Evolutionary conservation across 2,113 vertebrate genomes (phyloP), one percentile per base, ranked within the genome.

Genomic region (Larimichthys crocea): DNA sequence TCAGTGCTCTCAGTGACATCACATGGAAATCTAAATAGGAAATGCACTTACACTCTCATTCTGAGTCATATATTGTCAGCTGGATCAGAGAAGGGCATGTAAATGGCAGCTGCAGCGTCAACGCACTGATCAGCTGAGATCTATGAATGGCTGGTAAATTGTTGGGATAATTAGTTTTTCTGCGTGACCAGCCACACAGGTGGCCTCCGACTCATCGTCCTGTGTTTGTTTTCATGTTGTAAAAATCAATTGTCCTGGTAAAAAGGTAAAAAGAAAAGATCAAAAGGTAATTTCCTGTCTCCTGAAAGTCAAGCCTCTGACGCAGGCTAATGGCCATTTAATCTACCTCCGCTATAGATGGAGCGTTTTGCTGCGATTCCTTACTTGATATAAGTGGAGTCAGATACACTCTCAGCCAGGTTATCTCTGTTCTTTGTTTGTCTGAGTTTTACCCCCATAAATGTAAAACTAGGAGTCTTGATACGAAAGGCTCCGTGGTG

Each of bases 401-500:
- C 42, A 78, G 80, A 71, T 52, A 55, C 17, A 52, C 66, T 56
- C 61, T 6, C 7, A 68, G 52, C 59, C 35, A 31, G 62, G 61
- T 86, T 84, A 86, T 89, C 87, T 82, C 67, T 61, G 9, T 3
- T 66, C 74, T 79, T 69, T 82, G 80, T 83, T 81, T 85, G 83
- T 61, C 76, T 84, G 56, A 73, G 56, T 61, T 81, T 77, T 44
- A 42, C 52, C 14, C 56, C 52, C 22, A 68, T 68, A 76, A 86
- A 89, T 69, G 79, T 79, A 84, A 86, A 90, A 52, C 79, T 64
- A 1, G 53, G 68, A 84, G 82, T 66, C 80, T 49, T 63, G 79
- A 85, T 82, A 53, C n/a, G 26, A 82, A 76, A 86, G 90, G 89
- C 89, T 93, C 91, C 92, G 20, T 15, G 60, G 66, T 44, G 92